Evolutionary conservation across 2,797 vertebrate genomes (phyloP).

Genomic region (Hapalemur alaotrensis): DNA sequence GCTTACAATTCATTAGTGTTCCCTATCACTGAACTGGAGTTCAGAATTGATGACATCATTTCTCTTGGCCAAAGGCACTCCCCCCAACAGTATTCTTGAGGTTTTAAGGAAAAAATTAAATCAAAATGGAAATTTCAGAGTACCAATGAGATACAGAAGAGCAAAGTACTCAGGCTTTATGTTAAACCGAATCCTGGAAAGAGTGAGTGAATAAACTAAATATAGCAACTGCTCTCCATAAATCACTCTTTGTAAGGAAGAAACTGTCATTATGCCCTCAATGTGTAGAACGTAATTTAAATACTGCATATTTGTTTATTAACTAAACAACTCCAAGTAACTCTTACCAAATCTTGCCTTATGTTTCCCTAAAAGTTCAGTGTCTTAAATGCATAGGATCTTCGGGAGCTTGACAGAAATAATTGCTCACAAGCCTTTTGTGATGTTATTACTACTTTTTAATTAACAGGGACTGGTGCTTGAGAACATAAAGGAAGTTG

Average conservation of each 20-base stretch:
- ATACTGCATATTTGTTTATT: not conserved
- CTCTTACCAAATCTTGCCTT: not conserved
- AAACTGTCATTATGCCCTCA: not conserved
- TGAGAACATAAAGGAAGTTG: not conserved
- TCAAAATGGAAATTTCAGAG: conserved; percentile 66
- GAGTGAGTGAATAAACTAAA: conserved; percentile 65
- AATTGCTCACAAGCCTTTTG: not conserved
- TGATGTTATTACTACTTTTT: not conserved
- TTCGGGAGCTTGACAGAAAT: not conserved
- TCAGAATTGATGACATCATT: conserved; percentile 44
- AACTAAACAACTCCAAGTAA: conserved; percentile 9
- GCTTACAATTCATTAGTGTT: conserved; percentile 13
- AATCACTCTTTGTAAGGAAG: not conserved
- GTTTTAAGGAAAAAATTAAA: conserved; percentile 69
- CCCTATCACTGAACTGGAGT: not conserved
- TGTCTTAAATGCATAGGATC: not conserved
- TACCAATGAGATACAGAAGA: not conserved
- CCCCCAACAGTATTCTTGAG: conserved; percentile 22
- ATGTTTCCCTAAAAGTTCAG: not conserved
- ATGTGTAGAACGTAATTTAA: not conserved
- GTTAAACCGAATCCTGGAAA: conserved; percentile 68
- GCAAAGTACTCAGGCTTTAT: not conserved
- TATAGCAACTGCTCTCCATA: conserved; percentile 55
- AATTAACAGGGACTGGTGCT: not conserved
- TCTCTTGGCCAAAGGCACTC: conserved; percentile 3